Base-by-base conservation (phyloP, 2,888 invertebrate species). In the Leucania comma region DNA sequence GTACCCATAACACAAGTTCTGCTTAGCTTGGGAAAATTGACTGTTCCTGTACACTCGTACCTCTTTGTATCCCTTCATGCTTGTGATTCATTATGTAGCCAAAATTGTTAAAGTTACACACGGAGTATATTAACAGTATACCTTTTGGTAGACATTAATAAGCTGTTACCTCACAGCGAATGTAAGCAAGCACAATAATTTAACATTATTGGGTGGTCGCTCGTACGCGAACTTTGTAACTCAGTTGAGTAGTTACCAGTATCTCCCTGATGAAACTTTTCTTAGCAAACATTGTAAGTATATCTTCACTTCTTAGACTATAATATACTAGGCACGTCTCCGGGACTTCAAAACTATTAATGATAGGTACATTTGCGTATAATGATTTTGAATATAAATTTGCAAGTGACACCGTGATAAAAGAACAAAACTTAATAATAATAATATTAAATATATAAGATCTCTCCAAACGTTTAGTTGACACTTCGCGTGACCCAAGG, bases 141-240 rank as follows among this genome's bases (percentile, higher is more conserved):
- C 72, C 65, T 77, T 64, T 38, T 64, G 54, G 35, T 50, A 59
- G 26, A 65, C 54, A 73, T 82, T 84, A 78, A 74, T 78, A 71
- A 68, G 50, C 60, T 65, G 46, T 68, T 75, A 72, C 58, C 38
- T 70, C 60, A 78, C 68, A 60, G 60, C 56, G 59, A 75, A 78
- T 66, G 73, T 78, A 66, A 64, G 78, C 67, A 72, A 82, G 67
- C 51, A 78, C 64, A 84, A 81, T 84, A 84, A 82, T 70, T 82
- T 79, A 78, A 74, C 73, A 73, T 83, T 74, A 79, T 72, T 76
- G 73, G 76, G 67, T 68, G 73, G 81, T 82, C 71, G 73, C 82
- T 83, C 74, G 80, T 75, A 77, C 73, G 72, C 76, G 58, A 77
- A 87, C 85, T 85, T 87, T 67, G 68, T n/a, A 76, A 86, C 81